Evolutionary conservation across 1,140 invertebrate genomes (phyloP).

Genomic region (Magallana gigas): DNA sequence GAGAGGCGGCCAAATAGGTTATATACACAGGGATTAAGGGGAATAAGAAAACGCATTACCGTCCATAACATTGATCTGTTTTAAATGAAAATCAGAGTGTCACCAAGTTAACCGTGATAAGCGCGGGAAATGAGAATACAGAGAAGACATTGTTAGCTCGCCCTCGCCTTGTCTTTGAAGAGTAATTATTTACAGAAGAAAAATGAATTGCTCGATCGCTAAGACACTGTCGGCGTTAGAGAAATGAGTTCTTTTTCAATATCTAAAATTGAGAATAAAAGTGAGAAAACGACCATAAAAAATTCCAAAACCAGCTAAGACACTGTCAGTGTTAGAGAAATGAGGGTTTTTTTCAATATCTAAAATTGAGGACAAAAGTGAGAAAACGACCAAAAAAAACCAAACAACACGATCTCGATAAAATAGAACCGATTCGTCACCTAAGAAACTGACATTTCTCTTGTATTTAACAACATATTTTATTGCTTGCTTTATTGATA

Average conservation of each 20-base stretch:
- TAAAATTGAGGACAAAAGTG: no score
- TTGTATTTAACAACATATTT: no score
- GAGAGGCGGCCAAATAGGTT: not conserved
- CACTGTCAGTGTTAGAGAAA: no score
- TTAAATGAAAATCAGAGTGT: slow-evolving; percentile 34
- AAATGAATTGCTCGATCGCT: not conserved
- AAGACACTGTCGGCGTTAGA: not conserved
- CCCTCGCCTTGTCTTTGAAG: not conserved
- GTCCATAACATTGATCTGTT: slow-evolving; percentile 20
- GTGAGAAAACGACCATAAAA: no score
- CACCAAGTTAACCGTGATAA: not conserved
- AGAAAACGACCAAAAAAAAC: no score
- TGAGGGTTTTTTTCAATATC: no score
- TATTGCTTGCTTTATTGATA: no score
- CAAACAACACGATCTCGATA: no score
- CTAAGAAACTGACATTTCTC: no score
- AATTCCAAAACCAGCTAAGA: no score
- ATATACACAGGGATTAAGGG: not conserved
- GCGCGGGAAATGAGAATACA: not conserved
- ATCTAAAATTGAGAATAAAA: no score
- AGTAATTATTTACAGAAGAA: slow-evolving; percentile 23
- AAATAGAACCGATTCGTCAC: no score
- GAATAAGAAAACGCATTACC: slow-evolving; percentile 9
- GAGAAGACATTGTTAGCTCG: not conserved
- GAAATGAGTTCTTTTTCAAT: not conserved